Evolutionary conservation across 2,113 vertebrate species (phyloP).

Genomic region (Acrocephalus arundinaceus): DNA sequence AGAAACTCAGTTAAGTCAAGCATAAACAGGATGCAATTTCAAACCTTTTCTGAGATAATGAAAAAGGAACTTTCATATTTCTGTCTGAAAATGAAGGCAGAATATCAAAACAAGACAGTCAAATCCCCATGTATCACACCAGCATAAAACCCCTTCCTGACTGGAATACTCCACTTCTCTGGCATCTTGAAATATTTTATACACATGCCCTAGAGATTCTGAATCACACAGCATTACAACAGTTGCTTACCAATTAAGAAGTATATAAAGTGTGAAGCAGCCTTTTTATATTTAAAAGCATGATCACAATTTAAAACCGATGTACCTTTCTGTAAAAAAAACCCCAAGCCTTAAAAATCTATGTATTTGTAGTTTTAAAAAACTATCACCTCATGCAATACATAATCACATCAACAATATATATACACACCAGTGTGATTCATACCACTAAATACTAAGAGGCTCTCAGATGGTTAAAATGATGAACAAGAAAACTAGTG

Average conservation of each 20-base stretch:
- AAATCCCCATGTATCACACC: not conserved
- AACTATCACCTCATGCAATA: not conserved
- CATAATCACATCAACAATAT: not conserved
- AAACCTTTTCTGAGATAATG: not conserved
- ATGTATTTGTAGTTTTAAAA: not conserved
- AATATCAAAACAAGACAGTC: not conserved
- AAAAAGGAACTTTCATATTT: not conserved
- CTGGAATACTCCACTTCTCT: not conserved
- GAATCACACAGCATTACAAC: not conserved
- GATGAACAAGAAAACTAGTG: not conserved
- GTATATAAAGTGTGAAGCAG: not conserved
- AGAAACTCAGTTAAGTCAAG: slow-evolving; percentile 41
- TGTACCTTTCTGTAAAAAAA: not conserved
- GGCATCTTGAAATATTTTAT: not conserved
- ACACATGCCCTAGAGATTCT: not conserved
- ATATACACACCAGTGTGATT: not conserved
- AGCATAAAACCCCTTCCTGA: not conserved
- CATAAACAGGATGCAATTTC: not conserved
- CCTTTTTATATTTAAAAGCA: not conserved
- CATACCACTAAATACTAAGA: not conserved
- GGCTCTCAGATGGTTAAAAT: not conserved
- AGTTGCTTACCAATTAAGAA: not conserved
- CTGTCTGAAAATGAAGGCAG: not conserved
- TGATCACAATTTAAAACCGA: not conserved
- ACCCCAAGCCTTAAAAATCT: not conserved